Evolutionary conservation across 2,888 invertebrate genomes (phyloP).

Genomic region (Leucania comma): DNA sequence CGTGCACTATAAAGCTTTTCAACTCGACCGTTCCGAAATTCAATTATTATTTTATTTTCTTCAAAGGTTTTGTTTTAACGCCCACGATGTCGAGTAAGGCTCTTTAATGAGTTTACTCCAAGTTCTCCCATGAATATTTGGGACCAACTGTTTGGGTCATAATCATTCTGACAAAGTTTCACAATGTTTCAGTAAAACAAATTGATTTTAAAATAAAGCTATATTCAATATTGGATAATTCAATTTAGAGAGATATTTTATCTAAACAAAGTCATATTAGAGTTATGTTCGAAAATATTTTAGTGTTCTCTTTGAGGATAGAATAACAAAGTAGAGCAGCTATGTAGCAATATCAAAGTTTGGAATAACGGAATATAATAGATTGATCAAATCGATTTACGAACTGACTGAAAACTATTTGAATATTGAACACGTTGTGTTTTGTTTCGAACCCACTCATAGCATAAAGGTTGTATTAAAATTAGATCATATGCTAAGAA

Average conservation of each 20-base stretch:
- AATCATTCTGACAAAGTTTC: conserved; percentile 35
- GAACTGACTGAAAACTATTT: conserved; percentile 42
- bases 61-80: conserved; percentile 66
- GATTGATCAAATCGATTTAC: conserved; percentile 50
- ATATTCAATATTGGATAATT: conserved; percentile 29
- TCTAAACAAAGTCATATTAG: conserved; percentile 14
- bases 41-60: conserved; percentile 63
- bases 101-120: conserved; percentile 68
- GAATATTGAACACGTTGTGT: conserved; percentile 34
- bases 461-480: conserved; percentile 16
- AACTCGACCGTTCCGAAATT: conserved; percentile 66
- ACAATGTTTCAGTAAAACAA: conserved; percentile 15
- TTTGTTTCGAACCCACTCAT: conserved; percentile 19
- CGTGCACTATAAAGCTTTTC: conserved; percentile 71
- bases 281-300: conserved; percentile 40
- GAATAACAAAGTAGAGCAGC: conserved; percentile 26
- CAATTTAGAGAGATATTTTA: conserved; percentile 16
- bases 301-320: conserved; percentile 5
- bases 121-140: conserved; percentile 49
- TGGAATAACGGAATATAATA: conserved; percentile 44
- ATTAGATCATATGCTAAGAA: conserved; percentile 28
- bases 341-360: conserved; percentile 30
- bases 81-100: conserved; percentile 55
- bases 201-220: conserved; percentile 22
- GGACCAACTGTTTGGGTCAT: conserved; percentile 42